Percentiles rank a stretch among this genome's conserved stretches.
These are phyloP conservation scores for Vireo griseus DNA, from an alignment of 2,797 vertebrate species.

Conservation along the genomic window DNA sequence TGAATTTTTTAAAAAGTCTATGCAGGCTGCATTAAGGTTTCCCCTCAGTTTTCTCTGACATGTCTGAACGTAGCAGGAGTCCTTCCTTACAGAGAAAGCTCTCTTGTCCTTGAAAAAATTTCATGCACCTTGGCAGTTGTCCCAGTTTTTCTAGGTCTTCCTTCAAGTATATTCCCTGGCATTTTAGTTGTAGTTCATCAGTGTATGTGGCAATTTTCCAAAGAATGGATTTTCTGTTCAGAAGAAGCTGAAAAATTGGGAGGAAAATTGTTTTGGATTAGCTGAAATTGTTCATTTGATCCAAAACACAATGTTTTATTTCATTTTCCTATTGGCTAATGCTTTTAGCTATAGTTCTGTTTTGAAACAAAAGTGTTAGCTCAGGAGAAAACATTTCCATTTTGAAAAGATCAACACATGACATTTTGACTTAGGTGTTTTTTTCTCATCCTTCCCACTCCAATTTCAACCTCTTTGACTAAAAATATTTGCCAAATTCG, in stretches of 20 bases:
- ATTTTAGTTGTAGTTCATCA: neutral
- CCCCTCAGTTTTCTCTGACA: neutral
- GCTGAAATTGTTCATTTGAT: constrained; percentile 19
- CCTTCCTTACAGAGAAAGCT: neutral
- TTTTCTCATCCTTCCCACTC: constrained; percentile 18
- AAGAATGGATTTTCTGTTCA: constrained; percentile 49
- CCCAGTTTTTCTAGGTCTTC: neutral
- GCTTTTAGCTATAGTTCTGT: constrained; percentile 9
- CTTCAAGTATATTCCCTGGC: neutral
- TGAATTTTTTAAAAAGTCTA: rapidly evolving
- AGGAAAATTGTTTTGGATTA: constrained; percentile 42
- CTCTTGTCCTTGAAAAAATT: neutral
- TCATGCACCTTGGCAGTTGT: neutral
- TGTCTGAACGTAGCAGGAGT: neutral
- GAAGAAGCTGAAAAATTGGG: constrained; percentile 11
- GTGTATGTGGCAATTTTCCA: neutral
- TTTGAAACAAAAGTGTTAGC: constrained; percentile 54
- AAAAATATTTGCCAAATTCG: constrained; percentile 31
- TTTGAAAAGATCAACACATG: constrained; percentile 52
- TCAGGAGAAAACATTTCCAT: constrained; percentile 51
- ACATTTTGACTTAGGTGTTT: constrained; percentile 53
- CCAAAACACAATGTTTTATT: constrained; percentile 37
- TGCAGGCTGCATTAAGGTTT: neutral
- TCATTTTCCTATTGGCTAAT: constrained; percentile 43
- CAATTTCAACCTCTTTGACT: neutral